These are phyloP conservation scores for Glaucidium brasilianum DNA, from an alignment of 2,113 vertebrate species.

Conservation along the genomic window DNA sequence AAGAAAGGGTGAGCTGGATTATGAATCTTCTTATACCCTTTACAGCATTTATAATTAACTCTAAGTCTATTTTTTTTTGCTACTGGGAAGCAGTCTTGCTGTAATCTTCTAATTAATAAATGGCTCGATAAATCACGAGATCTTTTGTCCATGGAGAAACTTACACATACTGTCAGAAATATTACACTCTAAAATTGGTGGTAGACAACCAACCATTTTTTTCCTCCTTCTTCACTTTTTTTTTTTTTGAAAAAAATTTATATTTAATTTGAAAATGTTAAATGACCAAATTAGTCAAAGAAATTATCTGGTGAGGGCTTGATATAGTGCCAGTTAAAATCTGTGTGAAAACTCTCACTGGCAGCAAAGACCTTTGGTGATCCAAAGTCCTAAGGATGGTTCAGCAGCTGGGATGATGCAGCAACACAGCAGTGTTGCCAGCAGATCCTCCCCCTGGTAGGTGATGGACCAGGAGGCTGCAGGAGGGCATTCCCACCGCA, in stretches of 20 bases:
- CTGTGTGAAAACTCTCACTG: not conserved
- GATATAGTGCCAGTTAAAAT: not conserved
- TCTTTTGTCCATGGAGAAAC: slow-evolving; percentile 45
- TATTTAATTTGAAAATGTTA: slow-evolving; percentile 14
- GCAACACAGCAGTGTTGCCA: rapidly evolving
- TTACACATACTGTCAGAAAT: slow-evolving; percentile 40
- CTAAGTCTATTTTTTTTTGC: not conserved
- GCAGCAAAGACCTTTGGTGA: not conserved
- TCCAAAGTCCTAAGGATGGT: not conserved
- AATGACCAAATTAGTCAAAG: slow-evolving; percentile 1
- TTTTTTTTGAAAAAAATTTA: not conserved
- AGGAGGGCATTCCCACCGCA: not conserved
- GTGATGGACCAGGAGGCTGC: not conserved
- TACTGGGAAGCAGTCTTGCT: slow-evolving; percentile 11
- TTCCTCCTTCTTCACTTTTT: not conserved
- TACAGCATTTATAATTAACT: slow-evolving; percentile 43
- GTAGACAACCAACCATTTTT: slow-evolving; percentile 11
- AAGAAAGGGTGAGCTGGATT: not conserved
- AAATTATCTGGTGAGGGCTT: not conserved
- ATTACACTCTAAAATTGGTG: not conserved
- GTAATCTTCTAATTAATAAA: slow-evolving; percentile 61
- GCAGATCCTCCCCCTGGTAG: not conserved
- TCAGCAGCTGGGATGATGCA: not conserved
- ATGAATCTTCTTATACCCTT: slow-evolving; percentile 39
- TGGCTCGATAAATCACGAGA: slow-evolving; percentile 16